These are phyloP conservation scores for Subacronicta megacephala DNA, from an alignment of 2,888 invertebrate species.

Conservation along the genomic window DNA sequence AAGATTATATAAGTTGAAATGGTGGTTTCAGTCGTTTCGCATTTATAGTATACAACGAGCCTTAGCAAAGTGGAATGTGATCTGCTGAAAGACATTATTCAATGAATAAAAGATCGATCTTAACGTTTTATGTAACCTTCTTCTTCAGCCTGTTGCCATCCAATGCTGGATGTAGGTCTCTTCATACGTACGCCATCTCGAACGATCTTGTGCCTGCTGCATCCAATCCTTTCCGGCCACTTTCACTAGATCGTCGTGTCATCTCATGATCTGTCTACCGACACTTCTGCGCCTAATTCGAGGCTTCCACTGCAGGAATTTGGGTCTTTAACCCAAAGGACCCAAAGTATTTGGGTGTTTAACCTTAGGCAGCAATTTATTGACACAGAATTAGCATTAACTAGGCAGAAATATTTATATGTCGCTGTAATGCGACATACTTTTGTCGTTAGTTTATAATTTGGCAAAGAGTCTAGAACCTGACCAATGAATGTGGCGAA, in stretches of 20 bases:
- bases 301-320: too few relatives aligned
- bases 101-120: background rate
- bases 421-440: constrained; percentile 76
- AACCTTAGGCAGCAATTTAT: constrained; percentile 43
- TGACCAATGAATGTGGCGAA: constrained; percentile 77
- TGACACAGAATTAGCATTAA: constrained; percentile 51
- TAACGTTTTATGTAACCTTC: constrained; percentile 8
- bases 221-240: too few relatives aligned
- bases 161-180: too few relatives aligned
- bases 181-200: too few relatives aligned
- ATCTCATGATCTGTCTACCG: too few relatives aligned
- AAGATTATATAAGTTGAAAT: constrained; percentile 4
- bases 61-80: background rate
- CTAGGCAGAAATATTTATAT: constrained; percentile 65
- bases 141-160: too few relatives aligned
- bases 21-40: background rate
- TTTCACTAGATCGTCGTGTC: too few relatives aligned
- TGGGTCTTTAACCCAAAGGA: too few relatives aligned
- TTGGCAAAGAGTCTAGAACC: constrained; percentile 81
- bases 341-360: too few relatives aligned
- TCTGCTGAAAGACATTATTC: background rate
- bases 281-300: too few relatives aligned
- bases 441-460: constrained; percentile 85
- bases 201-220: too few relatives aligned
- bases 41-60: background rate